Base-by-base conservation (phyloP, 2,113 vertebrate genomes). In the Clinocottus analis region DNA sequence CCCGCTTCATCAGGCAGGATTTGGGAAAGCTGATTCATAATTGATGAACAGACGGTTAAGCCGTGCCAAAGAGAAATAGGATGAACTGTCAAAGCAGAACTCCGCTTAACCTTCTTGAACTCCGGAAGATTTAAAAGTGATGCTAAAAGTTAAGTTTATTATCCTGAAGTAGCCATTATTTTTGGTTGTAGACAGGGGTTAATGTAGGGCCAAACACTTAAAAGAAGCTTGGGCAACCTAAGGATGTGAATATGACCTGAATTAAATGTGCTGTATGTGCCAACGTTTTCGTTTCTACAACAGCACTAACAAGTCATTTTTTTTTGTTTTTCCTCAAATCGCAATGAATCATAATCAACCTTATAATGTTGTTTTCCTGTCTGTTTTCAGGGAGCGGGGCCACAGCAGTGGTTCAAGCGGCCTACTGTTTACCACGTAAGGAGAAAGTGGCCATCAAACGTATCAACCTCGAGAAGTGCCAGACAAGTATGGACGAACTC, bases 401-500 rank as follows among this genome's bases (percentile, higher is more conserved):
- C 21, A 99, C 97, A 0, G 97, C 97, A 0, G 97, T 99, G 94
- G 97, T 98, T 37, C 97, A 99, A 78, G 97, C 97, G 13, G 97
- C 97, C 0, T 96, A 95, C 84, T 99, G 97, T 60, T 3, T 62
- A 73, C 97, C 97, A 0, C 97, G 97, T 91, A 98, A 98, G 91
- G 97, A 99, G 92, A 98, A 95, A 88, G 97, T 98, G 92, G 97
- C 97, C 0, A 98, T 99, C 85, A 99, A 99, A 85, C 94, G 97
- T 43, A 99, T 99, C 91, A 99, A 99, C 80, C 94, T 99, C 1
- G 97, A 99, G 93, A 99, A 99, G 90, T 99, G 97, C 92, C 97
- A 99, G 85, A 99, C 97, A 0, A 99, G 97, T 91, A 98, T 99
- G 97, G 97, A 99, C 16, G 97, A 99, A 74, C 97, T 99, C 72